Base-by-base conservation (phyloP, 2,888 invertebrate genomes). In the Drosophila quinaria region DNA sequence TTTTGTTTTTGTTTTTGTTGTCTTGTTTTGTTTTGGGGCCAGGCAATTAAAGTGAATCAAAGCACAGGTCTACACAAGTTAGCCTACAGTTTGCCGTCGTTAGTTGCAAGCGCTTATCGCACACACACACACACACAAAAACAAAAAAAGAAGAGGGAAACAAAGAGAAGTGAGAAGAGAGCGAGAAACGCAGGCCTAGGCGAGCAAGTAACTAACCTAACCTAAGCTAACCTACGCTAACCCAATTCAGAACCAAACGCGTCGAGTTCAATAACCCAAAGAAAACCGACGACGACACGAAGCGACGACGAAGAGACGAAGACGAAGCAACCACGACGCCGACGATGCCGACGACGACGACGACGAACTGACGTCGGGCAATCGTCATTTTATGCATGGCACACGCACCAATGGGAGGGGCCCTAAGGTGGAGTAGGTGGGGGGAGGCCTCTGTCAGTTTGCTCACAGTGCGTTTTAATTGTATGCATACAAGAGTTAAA, bases 221-320 rank as follows among this genome's bases (percentile, higher is more conserved):
- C 74, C 58, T 54, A 74, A 55, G 66, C 62, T 89, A 86, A 89
- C 84, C 86, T 88, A 88, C 86, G 87, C 81, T 86, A 86, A 86
- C 86, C 86, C 84, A 86, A 86, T 90, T 86, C 89, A 68, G 66
- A 71, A 75, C 80, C 80, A 80, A 58, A 72, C 75, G 59, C 84
- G 55, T 44, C 29, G 86, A 63, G 84, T 84, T 84, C 84, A 84
- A 85, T 81, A 89, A 84, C 87, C 76, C 89, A 61, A 63, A 62
- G 61, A 54, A 46, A 52, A 25, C 35, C 47, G 52, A 65, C 47
- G 39, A 58, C 41, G 31, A 56, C 19, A 31, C 10, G 56, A 54
- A 15, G 58, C 41, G 6, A 6, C 25, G 5, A 5, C 51, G 42
- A 35, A 47, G 19, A 44, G 31, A 31, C 15, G 56, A 52, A 22